Evolutionary conservation across 2,113 vertebrate species (phyloP).

Genomic region (Rhabdornis inornatus): DNA sequence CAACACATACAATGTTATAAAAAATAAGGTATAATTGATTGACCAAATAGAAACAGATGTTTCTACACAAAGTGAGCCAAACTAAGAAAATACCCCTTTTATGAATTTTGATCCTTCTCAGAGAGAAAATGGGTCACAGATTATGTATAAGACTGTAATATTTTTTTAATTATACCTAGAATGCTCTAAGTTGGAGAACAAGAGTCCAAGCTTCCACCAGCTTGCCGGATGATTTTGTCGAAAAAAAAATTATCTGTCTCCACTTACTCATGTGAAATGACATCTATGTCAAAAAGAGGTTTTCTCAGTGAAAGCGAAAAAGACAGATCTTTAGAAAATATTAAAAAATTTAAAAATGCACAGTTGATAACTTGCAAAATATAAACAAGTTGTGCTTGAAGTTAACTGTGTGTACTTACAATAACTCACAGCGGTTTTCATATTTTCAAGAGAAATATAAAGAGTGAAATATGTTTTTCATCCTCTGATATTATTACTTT

Average conservation of each 20-base stretch:
- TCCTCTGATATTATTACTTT: not conserved
- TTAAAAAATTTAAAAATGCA: not conserved
- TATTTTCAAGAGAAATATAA: not conserved
- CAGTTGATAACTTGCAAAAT: not conserved
- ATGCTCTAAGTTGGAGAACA: not conserved
- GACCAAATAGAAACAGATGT: not conserved
- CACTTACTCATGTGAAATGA: not conserved
- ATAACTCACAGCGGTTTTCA: not conserved
- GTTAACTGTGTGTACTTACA: not conserved
- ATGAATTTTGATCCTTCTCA: not conserved
- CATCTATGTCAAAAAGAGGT: not conserved
- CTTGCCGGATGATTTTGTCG: not conserved
- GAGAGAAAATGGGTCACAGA: not conserved
- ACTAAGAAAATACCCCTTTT: rapidly evolving
- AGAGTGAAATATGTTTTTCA: not conserved
- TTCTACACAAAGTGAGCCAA: not conserved
- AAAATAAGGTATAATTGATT: no score
- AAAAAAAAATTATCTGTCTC: not conserved
- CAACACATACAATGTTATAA: no score
- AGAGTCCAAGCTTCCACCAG: not conserved
- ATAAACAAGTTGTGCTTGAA: not conserved
- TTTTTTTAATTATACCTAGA: not conserved
- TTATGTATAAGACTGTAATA: not conserved
- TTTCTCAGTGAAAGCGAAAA: not conserved
- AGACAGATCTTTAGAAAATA: not conserved